phyloP scores from a whole-genome alignment of 2,113 vertebrate species.

The Onychostoma macrolepis region DNA sequence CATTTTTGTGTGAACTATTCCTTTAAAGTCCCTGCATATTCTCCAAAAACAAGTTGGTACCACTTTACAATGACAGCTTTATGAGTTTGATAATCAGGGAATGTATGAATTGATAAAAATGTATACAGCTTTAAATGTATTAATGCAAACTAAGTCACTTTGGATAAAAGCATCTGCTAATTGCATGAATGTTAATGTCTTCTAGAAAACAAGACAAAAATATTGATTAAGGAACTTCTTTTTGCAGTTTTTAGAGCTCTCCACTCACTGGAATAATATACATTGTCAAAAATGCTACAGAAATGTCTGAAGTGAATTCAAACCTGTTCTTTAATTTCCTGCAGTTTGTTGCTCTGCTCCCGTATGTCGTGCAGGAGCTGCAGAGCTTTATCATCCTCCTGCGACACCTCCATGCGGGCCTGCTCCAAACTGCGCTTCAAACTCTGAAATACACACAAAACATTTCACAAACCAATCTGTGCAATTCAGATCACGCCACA shows the following conservation, averaged over 20 bases:
- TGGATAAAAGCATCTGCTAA: not conserved
- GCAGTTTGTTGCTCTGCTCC: constrained; percentile 97
- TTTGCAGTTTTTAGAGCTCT: not conserved
- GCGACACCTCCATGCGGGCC: constrained; percentile 96
- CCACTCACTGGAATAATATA: not conserved
- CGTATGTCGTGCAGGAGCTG: constrained; percentile 97
- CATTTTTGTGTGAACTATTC: not conserved
- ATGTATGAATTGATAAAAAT: not conserved
- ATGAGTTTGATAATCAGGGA: not conserved
- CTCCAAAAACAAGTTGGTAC: too few species aligned
- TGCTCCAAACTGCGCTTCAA: constrained; percentile 98
- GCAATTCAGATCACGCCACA: not conserved
- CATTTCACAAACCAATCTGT: not conserved
- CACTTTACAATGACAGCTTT: too few species aligned
- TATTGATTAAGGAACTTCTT: not conserved
- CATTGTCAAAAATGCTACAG: not conserved
- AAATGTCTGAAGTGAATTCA: constrained; percentile 7
- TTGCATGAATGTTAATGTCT: not conserved
- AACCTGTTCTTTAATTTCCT: constrained; percentile 99
- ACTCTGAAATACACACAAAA: constrained; percentile 80
- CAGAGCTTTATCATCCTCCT: constrained; percentile 97
- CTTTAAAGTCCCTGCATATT: too few species aligned
- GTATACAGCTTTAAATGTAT: not conserved
- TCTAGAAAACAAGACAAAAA: not conserved
- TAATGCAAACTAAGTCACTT: not conserved